Evolutionary conservation across 2,888 invertebrate genomes (phyloP), one percentile per base, ranked within the genome.

Genomic region (Anodontia alba): DNA sequence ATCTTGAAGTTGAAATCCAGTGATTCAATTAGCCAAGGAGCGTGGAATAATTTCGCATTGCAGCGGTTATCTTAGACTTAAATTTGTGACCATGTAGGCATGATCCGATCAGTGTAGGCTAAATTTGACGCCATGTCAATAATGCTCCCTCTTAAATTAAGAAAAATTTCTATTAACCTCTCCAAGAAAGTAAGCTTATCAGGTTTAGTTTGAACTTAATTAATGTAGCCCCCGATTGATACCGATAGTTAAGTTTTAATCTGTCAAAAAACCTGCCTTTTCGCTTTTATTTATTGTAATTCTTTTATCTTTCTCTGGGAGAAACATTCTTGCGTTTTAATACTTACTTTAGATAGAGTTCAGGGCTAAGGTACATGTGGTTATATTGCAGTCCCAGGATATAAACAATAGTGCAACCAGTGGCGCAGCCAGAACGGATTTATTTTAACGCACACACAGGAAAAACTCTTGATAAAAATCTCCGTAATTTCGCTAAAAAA

Each of bases 11-110:
- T 62, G 62, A 62, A 62, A 62, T 33, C 62, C 62, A 33, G 62
- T 62, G 62, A 62, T 62, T 62, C 62, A 62, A 62, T 62, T 62
- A 62, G 62, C 33, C 62, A 33, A 62, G 62, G 33, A 62, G 29
- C 62, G 62, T 62, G 62, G 62, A 62, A 62, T 62, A 62, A 62
- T 62, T 62, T 62, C 62, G 33, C 62, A 62, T 62, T 62, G 62
- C 62, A 62, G 17, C 62, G 62, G 62, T 62, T 62, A 62, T 62
- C 62, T 62, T 62, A 31, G 62, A 62, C 33, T 62, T 31, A 62
- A 62, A 62, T 62, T 54, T 62, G 62, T 62, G 62, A 62, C 62
- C 62, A 62, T 62, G 62, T 62, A 62, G 33, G 62, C 62, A 62
- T 62, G 20, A 62, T 62, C 62, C 2, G 62, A 62, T 62, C 62